Evolutionary conservation across 2,797 vertebrate species (phyloP), one percentile per base, ranked within the genome.

Genomic region (Lacerta viridis): DNA sequence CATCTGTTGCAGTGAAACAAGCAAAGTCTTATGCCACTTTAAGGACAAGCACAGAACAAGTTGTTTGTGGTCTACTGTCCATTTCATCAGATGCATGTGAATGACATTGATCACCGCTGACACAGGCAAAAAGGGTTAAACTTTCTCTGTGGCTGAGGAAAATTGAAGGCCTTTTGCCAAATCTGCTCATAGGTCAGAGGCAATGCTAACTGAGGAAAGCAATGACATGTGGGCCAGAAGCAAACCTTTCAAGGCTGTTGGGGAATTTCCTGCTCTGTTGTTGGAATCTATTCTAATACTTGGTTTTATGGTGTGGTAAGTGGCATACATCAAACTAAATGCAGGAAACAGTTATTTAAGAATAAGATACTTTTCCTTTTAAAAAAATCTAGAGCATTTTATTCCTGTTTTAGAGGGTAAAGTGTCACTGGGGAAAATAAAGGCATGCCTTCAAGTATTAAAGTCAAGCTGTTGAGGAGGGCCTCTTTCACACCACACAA

Each of bases 301-400:
- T 39, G 55, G 76, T 17, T 0, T 1, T 20, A 43, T 50, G 69
- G 0, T 0, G 3, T 80, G 0, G 0, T 18, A 50, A 27, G 0
- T 68, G 64, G 0, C 0, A 0, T n/a, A 74, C 77, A 75, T 64
- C 74, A 76, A 80, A 83, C 25, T 77, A 76, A 85, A 88, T 25
- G 75, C 7, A 4, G 18, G 66, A 79, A 80, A 13, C 50, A 66
- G 27, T 68, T 77, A 66, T 87, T 50, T 43, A 41, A 86, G n/a
- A 86, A 80, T 25, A 76, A 76, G 18, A 76, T 43, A 36, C 33
- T 43, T 77, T 77, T 68, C 29, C 66, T 82, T 66, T 66, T 41
- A 7, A 55, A 74, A 36, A 36, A 23, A 59, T 55, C 18, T 25
- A 36, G 9, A 69, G 15, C 46, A 20, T 69, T 46, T 29, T 9